Conservation (phyloP, 2,888 invertebrate species). For the Atethmia centrago region DNA sequence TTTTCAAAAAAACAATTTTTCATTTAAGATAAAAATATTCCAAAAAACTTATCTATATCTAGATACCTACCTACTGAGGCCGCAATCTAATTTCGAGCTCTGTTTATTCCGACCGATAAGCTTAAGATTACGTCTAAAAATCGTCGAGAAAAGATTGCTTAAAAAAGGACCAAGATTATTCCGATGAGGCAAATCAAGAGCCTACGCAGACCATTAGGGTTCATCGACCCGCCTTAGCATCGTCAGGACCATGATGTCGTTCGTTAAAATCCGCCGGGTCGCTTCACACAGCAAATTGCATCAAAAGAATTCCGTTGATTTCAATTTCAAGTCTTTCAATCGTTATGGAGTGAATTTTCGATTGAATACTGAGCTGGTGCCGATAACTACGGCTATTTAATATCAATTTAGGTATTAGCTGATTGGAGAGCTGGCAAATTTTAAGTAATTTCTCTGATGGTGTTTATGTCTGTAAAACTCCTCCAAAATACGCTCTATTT, state of each 20-base stretch:
- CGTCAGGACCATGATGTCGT: slow-evolving; percentile 46
- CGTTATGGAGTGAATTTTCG: slow-evolving; percentile 55
- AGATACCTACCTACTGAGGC: not conserved
- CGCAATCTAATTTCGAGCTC: slow-evolving; percentile 48
- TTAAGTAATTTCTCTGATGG: not conserved
- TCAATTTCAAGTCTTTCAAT: slow-evolving; percentile 53
- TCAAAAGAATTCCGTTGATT: slow-evolving; percentile 64
- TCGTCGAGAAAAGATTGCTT: slow-evolving; percentile 42
- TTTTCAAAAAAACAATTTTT: not conserved
- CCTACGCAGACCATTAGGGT: slow-evolving; percentile 44
- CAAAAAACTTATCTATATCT: slow-evolving; percentile 10
- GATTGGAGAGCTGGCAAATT: slow-evolving; percentile 4
- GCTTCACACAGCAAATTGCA: slow-evolving; percentile 67
- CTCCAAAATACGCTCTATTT: not conserved
- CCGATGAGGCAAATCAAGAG: slow-evolving; percentile 54
- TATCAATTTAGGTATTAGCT: slow-evolving; percentile 43
- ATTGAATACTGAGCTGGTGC: slow-evolving; percentile 46
- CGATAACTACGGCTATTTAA: slow-evolving; percentile 55
- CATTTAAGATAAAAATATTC: slow-evolving; percentile 12
- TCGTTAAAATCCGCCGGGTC: slow-evolving; percentile 69
- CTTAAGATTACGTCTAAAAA: slow-evolving; percentile 46
- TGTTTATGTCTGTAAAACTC: not conserved
- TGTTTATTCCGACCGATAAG: slow-evolving; percentile 43
- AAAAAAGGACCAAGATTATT: slow-evolving; percentile 52
- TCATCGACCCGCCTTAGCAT: slow-evolving; percentile 48